Evolutionary conservation across 2,113 vertebrate genomes (phyloP), one percentile per base, ranked within the genome.

Genomic region (Apodemus speciosus): DNA sequence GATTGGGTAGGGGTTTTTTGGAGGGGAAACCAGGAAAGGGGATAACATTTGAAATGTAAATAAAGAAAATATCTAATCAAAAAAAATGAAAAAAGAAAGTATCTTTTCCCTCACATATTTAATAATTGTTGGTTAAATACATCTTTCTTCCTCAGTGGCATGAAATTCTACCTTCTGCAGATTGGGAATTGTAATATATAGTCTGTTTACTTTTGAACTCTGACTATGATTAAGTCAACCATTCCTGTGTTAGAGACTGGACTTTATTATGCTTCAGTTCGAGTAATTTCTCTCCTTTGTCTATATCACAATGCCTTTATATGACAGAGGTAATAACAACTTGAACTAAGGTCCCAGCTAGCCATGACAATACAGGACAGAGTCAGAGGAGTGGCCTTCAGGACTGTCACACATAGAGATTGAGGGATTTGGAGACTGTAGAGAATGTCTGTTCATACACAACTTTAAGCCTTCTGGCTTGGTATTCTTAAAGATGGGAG

Each of bases 131-230:
- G 72, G 43, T 76, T 46, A 69, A 91, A 21, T 94, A 72, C 53
- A 83, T 77, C 21, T 60, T 72, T 58, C n/a, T 89, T 66, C 0
- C 58, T 72, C 90, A 43, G 11, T 77, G 53, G 60, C 66, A 46
- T 86, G 53, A 43, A 92, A 88, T 90, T 90, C 69, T 21, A 76
- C 30, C n/a, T 83, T 91, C 88, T 85, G n/a, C 8, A n/a, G 21
- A 27, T 35, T 58, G 51, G 25, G 91, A 89, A 68, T 40, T 56
- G 38, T 56, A 64, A 35, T 1, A 43, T 43, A 53, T 2, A 60
- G 14, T 77, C 35, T 68, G 6, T 7, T 60, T 86, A 21, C 21
- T 72, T 88, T 46, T 86, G 66, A 76, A 35, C 9, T 72, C 11
- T 73, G 11, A 38, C 21, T 15, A 3, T 66, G 18, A 66, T 49